Evolutionary conservation across 2,888 invertebrate species (phyloP), one percentile per base, ranked within the genome.

Genomic region (Sericinus montela): DNA sequence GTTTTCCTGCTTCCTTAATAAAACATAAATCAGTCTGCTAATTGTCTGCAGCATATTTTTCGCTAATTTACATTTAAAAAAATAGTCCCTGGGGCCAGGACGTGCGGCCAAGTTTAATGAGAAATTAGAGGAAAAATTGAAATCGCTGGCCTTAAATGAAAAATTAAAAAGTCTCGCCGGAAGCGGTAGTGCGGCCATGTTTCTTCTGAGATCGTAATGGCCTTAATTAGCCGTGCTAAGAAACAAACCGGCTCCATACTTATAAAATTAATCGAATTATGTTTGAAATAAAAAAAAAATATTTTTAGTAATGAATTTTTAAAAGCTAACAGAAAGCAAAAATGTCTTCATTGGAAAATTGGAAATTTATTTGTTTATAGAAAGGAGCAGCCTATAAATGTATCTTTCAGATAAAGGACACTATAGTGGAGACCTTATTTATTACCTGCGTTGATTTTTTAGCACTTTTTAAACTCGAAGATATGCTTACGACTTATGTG

Each of bases 121-220:
- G 73, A 80, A 83, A 83, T 82, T 80, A 80, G 67, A 72, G 62
- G 67, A 77, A 80, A 80, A 81, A 80, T 80, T 75, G 76, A 72
- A 77, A 80, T 63, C 71, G 64, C 62, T 66, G 68, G 61, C 69
- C 78, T 78, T 77, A 78, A 80, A 81, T 80, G 77, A 82, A 82
- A 83, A 83, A 83, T 83, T 83, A 81, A 75, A 48, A 82, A 78
- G 62, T 69, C 62, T 62, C 66, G 62, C 69, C 76, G 83, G 82
- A 81, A 82, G 66, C 73, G 78, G 80, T 73, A 76, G 57, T 63
- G 63, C 76, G 55, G 75, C 80, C 78, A 80, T 82, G 67, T 79
- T 81, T 78, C 76, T 64, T 67, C 59, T 51, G 55, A 62, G 40
- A 70, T 65, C 67, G 65, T 73, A 72, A 74, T 67, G 68, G 64